These are phyloP conservation scores for Paracentrotus lividus DNA, from an alignment of 53 echinoderm and acorn worm species.

Conservation along the genomic window DNA sequence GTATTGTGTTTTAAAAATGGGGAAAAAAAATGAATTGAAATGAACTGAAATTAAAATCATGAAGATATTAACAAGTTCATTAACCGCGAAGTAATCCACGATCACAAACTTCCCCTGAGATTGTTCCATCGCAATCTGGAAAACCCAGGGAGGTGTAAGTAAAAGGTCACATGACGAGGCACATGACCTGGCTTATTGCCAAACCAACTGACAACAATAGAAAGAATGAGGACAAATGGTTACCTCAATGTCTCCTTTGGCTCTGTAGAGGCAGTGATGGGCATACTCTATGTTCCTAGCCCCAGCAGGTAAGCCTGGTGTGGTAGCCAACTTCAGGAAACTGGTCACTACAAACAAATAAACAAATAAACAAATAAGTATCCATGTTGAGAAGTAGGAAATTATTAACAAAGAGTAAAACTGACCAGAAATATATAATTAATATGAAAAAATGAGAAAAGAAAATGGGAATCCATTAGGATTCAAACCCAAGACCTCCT, in stretches of 20 bases:
- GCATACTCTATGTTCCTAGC: constrained; percentile 95
- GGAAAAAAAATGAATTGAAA: no score
- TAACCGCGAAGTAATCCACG: not conserved
- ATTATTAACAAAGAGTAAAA: no score
- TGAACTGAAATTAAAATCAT: no score
- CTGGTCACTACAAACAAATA: constrained; percentile 76
- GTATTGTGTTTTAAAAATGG: no score
- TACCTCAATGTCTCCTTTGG: constrained; percentile 96
- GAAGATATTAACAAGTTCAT: not conserved
- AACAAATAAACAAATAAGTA: not conserved
- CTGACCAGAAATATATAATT: no score
- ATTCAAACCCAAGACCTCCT: no score
- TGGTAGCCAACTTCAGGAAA: constrained; percentile 88
- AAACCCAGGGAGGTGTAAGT: constrained; percentile 36
- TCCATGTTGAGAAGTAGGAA: not conserved
- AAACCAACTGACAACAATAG: not conserved
- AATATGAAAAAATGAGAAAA: no score
- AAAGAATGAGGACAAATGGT: constrained; percentile 34
- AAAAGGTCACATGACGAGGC: constrained; percentile 51
- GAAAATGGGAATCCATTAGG: no score
- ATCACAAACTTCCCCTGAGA: not conserved
- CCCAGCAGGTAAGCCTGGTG: constrained; percentile 91
- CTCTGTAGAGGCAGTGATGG: constrained; percentile 91
- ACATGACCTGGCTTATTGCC: constrained; percentile 39
- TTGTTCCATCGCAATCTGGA: not conserved